Evolutionary conservation across 2,113 vertebrate genomes (phyloP).

Genomic region (Cricetomys ansorgei): DNA sequence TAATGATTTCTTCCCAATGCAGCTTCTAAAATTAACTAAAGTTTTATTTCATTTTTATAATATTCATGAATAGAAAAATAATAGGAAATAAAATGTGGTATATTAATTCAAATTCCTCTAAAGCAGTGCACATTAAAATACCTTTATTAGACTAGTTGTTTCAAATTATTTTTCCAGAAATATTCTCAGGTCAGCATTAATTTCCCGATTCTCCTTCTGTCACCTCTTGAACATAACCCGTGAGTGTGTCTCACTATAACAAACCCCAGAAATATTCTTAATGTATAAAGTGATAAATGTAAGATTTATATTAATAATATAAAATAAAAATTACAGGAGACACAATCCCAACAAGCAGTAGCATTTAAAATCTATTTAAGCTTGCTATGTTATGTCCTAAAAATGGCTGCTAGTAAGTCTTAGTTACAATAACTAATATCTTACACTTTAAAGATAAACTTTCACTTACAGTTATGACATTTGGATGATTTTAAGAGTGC

Average conservation of each 20-base stretch:
- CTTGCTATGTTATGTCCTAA: neutral
- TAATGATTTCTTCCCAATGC: neutral
- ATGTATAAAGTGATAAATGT: neutral
- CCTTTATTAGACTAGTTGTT: neutral
- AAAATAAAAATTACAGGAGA: neutral
- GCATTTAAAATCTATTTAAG: neutral
- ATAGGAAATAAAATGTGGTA: neutral
- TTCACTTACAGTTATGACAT: neutral
- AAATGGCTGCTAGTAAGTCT: neutral
- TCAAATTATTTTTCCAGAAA: neutral
- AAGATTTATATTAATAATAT: neutral
- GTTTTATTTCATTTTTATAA: neutral
- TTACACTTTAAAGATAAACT: neutral
- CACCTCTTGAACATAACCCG: neutral
- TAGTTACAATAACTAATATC: neutral
- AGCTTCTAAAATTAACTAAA: neutral
- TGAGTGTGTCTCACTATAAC: neutral
- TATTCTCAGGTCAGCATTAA: neutral
- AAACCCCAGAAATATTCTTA: neutral
- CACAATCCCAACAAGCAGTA: neutral
- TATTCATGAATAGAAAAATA: neutral
- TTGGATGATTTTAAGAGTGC: neutral
- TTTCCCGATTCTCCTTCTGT: neutral
- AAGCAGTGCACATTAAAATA: neutral
- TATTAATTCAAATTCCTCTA: neutral